Base-by-base conservation (phyloP, 1,140 invertebrate species). In the Drosophila ogumai region DNA sequence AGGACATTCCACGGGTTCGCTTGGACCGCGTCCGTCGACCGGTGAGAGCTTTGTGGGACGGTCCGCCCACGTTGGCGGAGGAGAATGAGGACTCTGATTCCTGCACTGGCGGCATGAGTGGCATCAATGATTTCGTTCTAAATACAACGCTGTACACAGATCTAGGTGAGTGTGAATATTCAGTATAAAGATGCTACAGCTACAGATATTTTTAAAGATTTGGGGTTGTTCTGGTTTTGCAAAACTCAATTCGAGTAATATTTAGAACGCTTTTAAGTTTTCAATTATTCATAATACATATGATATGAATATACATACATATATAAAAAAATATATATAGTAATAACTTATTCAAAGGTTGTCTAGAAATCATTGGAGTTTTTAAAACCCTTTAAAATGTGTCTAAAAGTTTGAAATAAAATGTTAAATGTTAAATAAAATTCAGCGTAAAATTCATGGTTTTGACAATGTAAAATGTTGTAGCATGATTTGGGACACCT, bases 71-170 rank as follows among this genome's bases (percentile, higher is more conserved):
- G 43, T 47, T 93, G 50, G 77, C 74, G n/a, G 92, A 93, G 64
- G 92, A 92, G 72, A 90, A 91, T 28, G 92, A 93, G 75, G 92
- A 93, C 32, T 90, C 90, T 7, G 91, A 92, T 65, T 75, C 77
- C 22, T 91, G 82, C 40, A 43, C 79, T 12, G 76, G 75, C 13
- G 84, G 84, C n/a, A 87, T 87, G 76, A 87, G 38, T 43, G 80
- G 84, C 15, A 73, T 87, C 44, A 91, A 82, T 55, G 92, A 92
- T 43, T 86, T 92, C 60, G 86, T 81, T 46, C 58, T 91, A 7
- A 92, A 92, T 41, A 92, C 92, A 32, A 92, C 91, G 34, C 79
- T 92, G 34, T 91, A 92, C 68, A 86, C 79, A 81, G 88, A 92
- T 77, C 60, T 91, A 92, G 92, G 91, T 93, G 57, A 92, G 91